Base-by-base conservation (phyloP, 1,140 invertebrate species). In the Eumeta japonica region DNA sequence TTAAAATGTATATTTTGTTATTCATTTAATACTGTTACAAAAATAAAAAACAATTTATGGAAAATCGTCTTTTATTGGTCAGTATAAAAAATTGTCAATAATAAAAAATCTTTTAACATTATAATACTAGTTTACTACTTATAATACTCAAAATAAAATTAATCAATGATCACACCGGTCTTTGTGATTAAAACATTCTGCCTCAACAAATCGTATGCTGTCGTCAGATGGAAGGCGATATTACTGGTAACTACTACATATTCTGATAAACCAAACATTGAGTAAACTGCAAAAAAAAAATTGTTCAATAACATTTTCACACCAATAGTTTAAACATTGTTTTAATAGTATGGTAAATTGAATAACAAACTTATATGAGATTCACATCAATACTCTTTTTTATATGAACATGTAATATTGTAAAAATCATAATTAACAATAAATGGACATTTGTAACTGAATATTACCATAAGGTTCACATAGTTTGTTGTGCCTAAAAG, bases 241-340 rank as follows among this genome's bases (percentile, higher is more conserved):
- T 98, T 98, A 33, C 89, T 88, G 17, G 96, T 63, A 7, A 97
- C 91, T 10, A 96, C 87, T 38, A 92, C 76, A 58, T 97, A 98
- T 74, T 98, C 95, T 35, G 86, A 85, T 10, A 94, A 78, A 5
- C 94, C 92, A 79, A 98, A 98, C 61, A 91, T 72, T 3, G 94
- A 93, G 77, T 98, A 98, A 38, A 97, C 92, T 92, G 79, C 43
- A 75, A 79, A 44, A 42, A 57, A 57, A 58, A 53, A 55, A 31
- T 28, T 28, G 19, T 41, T 27, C 29, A 11, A 33, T 29, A 29
- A n/a, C n/a, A n/a, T n/a, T n/a, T n/a, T n/a, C n/a, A 41, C 18
- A 31, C 30, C 35, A 43, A 29, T 32, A 35, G 10, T 17, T 35
- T 41, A 16, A 37, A 29, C 7, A 14, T 39, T 11, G 10, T 10